Evolutionary conservation across 2,113 vertebrate genomes (phyloP).

Genomic region (Thymallus thymallus): DNA sequence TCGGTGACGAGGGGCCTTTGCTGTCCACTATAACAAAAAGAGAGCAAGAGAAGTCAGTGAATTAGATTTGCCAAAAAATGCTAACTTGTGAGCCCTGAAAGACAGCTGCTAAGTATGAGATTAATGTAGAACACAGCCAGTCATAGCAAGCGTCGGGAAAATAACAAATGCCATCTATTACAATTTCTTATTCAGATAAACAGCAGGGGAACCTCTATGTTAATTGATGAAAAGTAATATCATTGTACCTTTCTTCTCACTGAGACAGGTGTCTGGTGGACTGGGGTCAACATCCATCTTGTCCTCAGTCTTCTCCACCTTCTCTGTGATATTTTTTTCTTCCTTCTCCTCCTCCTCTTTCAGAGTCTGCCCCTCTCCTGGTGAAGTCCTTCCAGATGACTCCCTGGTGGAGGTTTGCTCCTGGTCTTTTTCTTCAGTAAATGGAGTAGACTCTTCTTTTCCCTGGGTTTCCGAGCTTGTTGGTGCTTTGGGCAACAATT

Average conservation of each 20-base stretch:
- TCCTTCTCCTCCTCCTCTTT: slow-evolving; percentile 6
- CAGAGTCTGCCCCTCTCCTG: slow-evolving; percentile 6
- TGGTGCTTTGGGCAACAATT: neutral
- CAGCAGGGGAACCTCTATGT: no score
- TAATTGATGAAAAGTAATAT: no score
- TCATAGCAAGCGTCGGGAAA: no score
- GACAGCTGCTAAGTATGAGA: no score
- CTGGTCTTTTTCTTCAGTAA: slow-evolving; percentile 28
- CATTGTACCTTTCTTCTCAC: slow-evolving; percentile 41
- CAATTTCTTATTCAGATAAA: no score
- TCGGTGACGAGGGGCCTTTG: slow-evolving; percentile 10
- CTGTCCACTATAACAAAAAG: slow-evolving; percentile 34
- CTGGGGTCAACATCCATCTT: slow-evolving; percentile 56
- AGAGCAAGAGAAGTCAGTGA: neutral
- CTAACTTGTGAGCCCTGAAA: no score
- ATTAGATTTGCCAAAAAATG: neutral
- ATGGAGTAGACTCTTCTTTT: neutral
- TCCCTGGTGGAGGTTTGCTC: slow-evolving; percentile 11
- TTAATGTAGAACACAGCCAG: no score
- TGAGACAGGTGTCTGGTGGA: neutral
- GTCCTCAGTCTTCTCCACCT: slow-evolving; percentile 11
- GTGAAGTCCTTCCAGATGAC: slow-evolving; percentile 8
- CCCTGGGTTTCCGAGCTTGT: slow-evolving; percentile 38
- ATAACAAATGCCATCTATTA: no score
- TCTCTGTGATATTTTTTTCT: neutral